These are phyloP conservation scores for Syngnathus rostellatus DNA, from an alignment of 2,797 vertebrate genomes.

Conservation along the genomic window DNA sequence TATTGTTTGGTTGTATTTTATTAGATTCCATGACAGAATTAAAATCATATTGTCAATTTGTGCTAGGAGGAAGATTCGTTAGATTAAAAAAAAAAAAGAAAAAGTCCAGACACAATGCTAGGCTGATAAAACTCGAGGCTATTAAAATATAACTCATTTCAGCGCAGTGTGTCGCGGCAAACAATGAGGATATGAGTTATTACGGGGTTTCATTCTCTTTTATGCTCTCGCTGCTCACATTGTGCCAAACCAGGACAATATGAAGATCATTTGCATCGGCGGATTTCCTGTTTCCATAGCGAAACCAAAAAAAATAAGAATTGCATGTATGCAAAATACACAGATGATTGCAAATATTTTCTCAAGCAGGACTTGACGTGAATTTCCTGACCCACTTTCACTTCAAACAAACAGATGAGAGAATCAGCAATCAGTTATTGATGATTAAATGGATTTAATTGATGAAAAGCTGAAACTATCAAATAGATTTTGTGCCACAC, in stretches of 20 bases:
- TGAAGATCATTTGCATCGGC: slow-evolving; percentile 33
- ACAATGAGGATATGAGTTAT: slow-evolving; percentile 6
- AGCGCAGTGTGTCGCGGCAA: slow-evolving; percentile 8
- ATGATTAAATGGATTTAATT: neutral
- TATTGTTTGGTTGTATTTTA: neutral
- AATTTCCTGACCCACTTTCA: slow-evolving; percentile 41
- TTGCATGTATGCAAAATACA: neutral
- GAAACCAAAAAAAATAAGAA: slow-evolving; percentile 1
- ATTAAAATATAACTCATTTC: slow-evolving; percentile 1
- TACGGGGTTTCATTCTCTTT: slow-evolving; percentile 20
- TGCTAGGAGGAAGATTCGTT: neutral
- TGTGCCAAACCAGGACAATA: slow-evolving; percentile 27
- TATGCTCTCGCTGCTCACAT: slow-evolving; percentile 9
- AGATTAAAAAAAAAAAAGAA: neutral
- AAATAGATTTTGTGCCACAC: neutral
- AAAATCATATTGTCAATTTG: slow-evolving; percentile 2
- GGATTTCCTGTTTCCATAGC: slow-evolving; percentile 30
- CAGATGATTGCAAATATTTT: neutral
- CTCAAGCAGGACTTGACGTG: slow-evolving; percentile 6
- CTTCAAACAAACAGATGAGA: slow-evolving; percentile 7
- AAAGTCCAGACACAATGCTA: neutral
- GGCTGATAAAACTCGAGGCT: neutral
- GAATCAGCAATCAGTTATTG: neutral
- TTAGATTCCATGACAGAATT: slow-evolving; percentile 12
- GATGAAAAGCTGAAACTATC: neutral